Conservation (phyloP, 2,797 vertebrate species). For the Cryptoprocta ferox region DNA sequence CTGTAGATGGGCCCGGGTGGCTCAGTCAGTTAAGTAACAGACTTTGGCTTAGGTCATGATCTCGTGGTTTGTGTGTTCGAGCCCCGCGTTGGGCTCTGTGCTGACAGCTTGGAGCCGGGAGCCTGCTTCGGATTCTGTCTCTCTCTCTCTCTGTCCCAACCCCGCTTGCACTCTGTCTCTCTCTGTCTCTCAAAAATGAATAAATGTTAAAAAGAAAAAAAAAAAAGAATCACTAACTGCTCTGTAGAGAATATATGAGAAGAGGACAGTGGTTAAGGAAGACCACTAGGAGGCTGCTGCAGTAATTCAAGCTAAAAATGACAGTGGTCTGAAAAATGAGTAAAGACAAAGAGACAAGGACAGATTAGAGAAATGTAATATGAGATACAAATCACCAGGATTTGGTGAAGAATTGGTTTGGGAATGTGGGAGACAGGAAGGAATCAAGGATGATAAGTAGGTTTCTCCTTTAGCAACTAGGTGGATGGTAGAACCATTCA, state of each 20-base stretch:
- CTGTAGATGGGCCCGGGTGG: too few species aligned
- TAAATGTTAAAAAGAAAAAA: too few species aligned
- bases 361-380: neutral
- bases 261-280: neutral
- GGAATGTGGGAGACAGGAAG: neutral
- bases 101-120: too few species aligned
- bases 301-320: neutral
- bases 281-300: neutral
- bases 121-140: too few species aligned
- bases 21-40: too few species aligned
- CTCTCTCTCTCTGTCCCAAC: too few species aligned
- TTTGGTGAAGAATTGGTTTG: neutral
- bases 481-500: neutral
- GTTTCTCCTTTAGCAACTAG: neutral
- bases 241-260: neutral
- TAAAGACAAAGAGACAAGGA: neutral
- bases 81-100: too few species aligned
- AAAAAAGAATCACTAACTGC: neutral
- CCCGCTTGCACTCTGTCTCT: too few species aligned
- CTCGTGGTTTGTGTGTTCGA: too few species aligned
- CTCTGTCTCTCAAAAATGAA: too few species aligned
- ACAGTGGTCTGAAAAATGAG: neutral
- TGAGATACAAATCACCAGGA: neutral
- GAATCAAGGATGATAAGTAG: neutral
- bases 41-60: too few species aligned